phyloP scores from a whole-genome alignment of 2,888 invertebrate genomes.

The Leucania comma region DNA sequence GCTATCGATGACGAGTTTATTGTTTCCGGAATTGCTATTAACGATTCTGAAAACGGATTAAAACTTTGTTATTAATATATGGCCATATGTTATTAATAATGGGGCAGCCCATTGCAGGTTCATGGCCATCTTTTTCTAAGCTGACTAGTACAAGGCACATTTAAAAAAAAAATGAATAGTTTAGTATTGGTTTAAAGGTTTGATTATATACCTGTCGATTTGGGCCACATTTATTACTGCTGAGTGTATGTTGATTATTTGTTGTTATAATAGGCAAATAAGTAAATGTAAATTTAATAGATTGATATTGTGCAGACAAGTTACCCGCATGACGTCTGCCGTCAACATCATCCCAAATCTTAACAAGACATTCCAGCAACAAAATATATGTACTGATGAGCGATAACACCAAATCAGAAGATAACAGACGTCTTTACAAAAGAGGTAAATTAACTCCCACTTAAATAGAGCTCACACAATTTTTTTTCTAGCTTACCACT shows the following conservation, averaged over 20 bases:
- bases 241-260: too few species aligned
- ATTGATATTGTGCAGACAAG: background rate
- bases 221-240: too few species aligned
- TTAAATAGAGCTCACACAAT: background rate
- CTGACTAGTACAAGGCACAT: too few species aligned
- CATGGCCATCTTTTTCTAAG: background rate
- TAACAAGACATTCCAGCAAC: background rate
- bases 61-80: background rate
- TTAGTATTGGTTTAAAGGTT: too few species aligned
- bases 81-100: background rate
- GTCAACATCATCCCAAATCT: background rate
- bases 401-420: too few species aligned
- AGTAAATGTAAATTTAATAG: background rate
- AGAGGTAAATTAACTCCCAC: slow-evolving; percentile 1
- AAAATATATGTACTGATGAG: background rate
- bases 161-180: too few species aligned
- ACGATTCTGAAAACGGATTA: slow-evolving; percentile 75
- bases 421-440: background rate
- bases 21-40: slow-evolving; percentile 94
- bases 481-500: slow-evolving; percentile 85
- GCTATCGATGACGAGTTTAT: slow-evolving; percentile 92
- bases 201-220: too few species aligned
- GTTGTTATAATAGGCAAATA: too few species aligned
- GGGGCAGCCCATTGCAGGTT: background rate
- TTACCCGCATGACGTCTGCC: background rate